Evolutionary conservation across 2,113 vertebrate species (phyloP), one percentile per base, ranked within the genome.

Genomic region (Sterrhoptilus dennistouni): DNA sequence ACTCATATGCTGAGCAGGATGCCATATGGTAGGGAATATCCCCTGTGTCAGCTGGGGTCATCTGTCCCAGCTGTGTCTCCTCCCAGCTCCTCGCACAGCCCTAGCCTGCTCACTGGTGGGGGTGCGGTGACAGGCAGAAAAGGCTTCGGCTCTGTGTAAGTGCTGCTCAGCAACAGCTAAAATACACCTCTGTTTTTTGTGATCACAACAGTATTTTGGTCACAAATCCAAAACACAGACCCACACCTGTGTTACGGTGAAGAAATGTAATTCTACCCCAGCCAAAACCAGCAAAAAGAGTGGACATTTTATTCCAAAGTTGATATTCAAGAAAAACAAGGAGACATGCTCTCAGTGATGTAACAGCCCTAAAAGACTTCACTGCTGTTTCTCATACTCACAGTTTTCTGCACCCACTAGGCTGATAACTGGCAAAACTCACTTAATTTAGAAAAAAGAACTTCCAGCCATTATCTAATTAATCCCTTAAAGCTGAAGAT

Each of bases 1-100:
- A 20, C 29, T 25, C 27, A 22, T 4, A 40, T 28, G 17, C 16
- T 29, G 53, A 75, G 61, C 53, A 68, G 0, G 0, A 31, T 28
- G 14, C 31, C 18, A 33, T 6, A 17, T 4, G 4, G 12, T 14
- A 38, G 20, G 44, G 36, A 74, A 52, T 52, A 52, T 12, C 7
- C 15, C 44, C 12, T 17, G 33, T 53, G 57, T 21, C 53, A 74
- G 8, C 3, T 20, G 33, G 36, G 36, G 22, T 36, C 59, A 74
- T 28, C 20, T n/a, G 28, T 45, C 45, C 24, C 33, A 28, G 27
- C 23, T 75, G 69, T 10, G 28, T 25, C 52, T 20, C 22, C 31
- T 66, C 33, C 12, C 38, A 60, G 38, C 33, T 45, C 28, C 45
- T n/a, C 2, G 0, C 45, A 38, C 23, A n/a, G 1, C 33, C 38